Base-by-base conservation (phyloP, 2,113 vertebrate species). In the Aphelocoma coerulescens region DNA sequence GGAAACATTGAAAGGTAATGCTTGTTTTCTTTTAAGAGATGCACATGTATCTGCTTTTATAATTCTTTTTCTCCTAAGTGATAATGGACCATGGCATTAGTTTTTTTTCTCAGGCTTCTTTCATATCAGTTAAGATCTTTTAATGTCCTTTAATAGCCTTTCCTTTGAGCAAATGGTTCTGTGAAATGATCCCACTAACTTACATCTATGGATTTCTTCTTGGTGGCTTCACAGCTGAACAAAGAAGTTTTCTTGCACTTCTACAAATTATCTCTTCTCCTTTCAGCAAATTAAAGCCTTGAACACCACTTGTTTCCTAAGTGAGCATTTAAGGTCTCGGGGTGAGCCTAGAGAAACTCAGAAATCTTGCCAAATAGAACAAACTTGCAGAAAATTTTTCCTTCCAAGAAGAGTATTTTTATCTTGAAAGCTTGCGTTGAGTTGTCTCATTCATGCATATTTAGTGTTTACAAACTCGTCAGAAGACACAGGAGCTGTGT, bases 1-100 rank as follows among this genome's bases (percentile, higher is more conserved):
- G 98, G 99, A 99, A 98, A 99, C 98, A 49, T 97, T 99, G 48
- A 99, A 99, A 99, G 99, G 99, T 99, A 98, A 97, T 77, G 39
- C 41, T 77, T 91, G 24, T 75, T 61, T 67, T 85, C 11, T 79
- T 88, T 95, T 44, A 61, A 80, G 51, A 74, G 37, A 37, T 48
- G 49, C 7, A 43, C 11, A 17, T 58, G 2, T 58, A 37, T 80
- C 51, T 68, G 28, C 43, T 54, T 74, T 67, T 65, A 33, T n/a
- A 33, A 35, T 72, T 68, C 9, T 39, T 35, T 39, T 15, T 30
- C 52, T 57, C 16, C 62, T 37, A 10, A 16, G 12, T 73, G 49
- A 57, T 85, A 61, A 18, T 33, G 32, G 11, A 51, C 46, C 35
- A 0, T 48, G 27, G 18, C 12, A n/a, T 63, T 7, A 20, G 3